A percentile compares a stretch with the other conserved stretches of the same genome.
phyloP scores from a whole-genome alignment of 2,888 invertebrate species.

The Bimastos eiseni region DNA sequence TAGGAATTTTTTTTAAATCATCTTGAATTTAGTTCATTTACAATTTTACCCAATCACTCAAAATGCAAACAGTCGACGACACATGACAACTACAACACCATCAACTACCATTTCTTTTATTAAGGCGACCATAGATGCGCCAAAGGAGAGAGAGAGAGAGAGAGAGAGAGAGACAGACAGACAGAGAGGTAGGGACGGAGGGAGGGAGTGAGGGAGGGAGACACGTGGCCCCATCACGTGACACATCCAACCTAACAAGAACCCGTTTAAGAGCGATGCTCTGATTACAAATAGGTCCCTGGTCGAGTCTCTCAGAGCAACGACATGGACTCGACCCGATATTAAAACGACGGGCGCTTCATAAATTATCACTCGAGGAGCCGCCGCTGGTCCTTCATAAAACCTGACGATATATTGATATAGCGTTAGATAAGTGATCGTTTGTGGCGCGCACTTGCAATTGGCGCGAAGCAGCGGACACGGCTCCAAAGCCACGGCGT shows the following conservation, averaged over 20 bases:
- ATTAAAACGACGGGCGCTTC: not conserved
- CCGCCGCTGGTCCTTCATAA: not conserved
- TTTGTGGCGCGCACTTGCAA: not conserved
- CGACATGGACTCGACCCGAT: too few species aligned
- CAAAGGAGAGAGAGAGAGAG: too few species aligned
- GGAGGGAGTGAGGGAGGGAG: not conserved
- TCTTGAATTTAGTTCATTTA: too few species aligned
- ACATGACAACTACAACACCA: too few species aligned
- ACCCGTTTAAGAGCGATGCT: not conserved
- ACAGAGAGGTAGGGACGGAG: not conserved
- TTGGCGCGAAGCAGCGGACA: not conserved
- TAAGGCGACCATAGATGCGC: too few species aligned
- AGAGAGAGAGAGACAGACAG: too few species aligned
- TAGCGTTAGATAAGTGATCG: not conserved
- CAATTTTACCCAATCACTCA: too few species aligned
- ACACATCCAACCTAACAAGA: not conserved
- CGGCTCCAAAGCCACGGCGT: not conserved
- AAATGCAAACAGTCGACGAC: too few species aligned
- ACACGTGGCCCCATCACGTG: not conserved
- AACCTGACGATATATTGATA: slow-evolving; percentile 23
- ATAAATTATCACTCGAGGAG: not conserved
- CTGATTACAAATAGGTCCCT: not conserved
- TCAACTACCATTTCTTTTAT: too few species aligned
- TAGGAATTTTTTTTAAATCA: too few species aligned
- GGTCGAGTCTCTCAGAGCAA: not conserved